Evolutionary conservation across 2,797 vertebrate genomes (phyloP).

Genomic region (Crenuchus spilurus): DNA sequence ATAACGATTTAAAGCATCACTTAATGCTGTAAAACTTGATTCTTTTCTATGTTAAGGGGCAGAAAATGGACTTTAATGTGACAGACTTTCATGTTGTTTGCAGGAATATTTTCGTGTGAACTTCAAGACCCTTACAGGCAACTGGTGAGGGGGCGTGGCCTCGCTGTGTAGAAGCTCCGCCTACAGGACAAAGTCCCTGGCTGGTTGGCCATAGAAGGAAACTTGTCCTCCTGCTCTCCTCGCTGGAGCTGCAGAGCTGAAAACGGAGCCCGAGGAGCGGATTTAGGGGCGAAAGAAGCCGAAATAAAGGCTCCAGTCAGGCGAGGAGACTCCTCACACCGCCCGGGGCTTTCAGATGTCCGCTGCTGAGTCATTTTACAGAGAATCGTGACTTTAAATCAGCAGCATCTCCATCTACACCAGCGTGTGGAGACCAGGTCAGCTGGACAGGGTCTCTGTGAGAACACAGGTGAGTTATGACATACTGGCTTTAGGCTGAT

Average conservation of each 20-base stretch:
- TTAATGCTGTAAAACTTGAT: too few relatives aligned
- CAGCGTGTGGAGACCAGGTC: not conserved
- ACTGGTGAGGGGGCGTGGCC: not conserved
- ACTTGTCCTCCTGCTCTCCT: conserved; percentile 3
- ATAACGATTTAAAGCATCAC: too few relatives aligned
- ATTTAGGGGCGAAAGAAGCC: not conserved
- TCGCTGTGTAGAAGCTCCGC: not conserved
- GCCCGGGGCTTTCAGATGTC: not conserved
- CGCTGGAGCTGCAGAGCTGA: not conserved
- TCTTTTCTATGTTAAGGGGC: too few relatives aligned
- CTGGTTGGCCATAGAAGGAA: conserved; percentile 54
- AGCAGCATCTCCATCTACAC: not conserved
- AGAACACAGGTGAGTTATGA: not conserved
- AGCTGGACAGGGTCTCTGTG: not conserved
- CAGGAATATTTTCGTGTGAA: not conserved
- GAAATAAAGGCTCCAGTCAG: not conserved
- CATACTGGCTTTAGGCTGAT: not conserved
- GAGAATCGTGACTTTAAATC: not conserved
- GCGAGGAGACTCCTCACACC: not conserved
- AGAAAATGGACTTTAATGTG: too few relatives aligned
- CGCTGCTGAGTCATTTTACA: not conserved
- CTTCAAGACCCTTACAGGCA: not conserved
- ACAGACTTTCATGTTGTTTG: too few relatives aligned
- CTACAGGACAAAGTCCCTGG: not conserved
- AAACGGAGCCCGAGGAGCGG: not conserved